Percentiles rank a stretch among this genome's conserved stretches.
Evolutionary conservation across 2,888 invertebrate genomes (phyloP).

Genomic region (Acleris cristana): DNA sequence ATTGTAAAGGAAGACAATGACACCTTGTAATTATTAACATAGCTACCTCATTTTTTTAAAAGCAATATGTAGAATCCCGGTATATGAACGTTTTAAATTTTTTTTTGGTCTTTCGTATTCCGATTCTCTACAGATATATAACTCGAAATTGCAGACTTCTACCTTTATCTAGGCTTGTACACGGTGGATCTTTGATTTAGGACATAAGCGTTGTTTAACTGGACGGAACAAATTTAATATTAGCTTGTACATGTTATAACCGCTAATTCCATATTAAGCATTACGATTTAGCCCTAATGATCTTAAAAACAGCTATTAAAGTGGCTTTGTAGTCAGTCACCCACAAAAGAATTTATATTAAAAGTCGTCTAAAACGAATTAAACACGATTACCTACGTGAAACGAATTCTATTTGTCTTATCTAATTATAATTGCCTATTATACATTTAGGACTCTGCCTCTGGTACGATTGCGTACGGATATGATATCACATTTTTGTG

Average conservation of each 20-base stretch:
- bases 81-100: no score
- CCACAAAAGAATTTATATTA: conserved; percentile 4
- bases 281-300: conserved; percentile 10
- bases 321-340: conserved; percentile 1
- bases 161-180: no score
- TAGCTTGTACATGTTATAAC: background rate
- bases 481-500: conserved; percentile 9
- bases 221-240: background rate
- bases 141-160: no score
- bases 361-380: background rate
- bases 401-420: background rate
- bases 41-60: no score
- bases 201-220: no score
- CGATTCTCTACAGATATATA: no score
- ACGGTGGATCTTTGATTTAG: no score
- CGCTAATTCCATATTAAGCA: background rate
- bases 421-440: background rate
- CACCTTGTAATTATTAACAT: no score
- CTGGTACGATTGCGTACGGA: background rate
- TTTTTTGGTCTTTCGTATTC: no score
- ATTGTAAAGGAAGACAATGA: no score
- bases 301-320: conserved; percentile 19
- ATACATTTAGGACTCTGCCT: background rate
- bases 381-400: background rate
- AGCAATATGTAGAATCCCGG: no score